Evolutionary conservation across 2,888 invertebrate species (phyloP).

Genomic region (Gerris lacustris): DNA sequence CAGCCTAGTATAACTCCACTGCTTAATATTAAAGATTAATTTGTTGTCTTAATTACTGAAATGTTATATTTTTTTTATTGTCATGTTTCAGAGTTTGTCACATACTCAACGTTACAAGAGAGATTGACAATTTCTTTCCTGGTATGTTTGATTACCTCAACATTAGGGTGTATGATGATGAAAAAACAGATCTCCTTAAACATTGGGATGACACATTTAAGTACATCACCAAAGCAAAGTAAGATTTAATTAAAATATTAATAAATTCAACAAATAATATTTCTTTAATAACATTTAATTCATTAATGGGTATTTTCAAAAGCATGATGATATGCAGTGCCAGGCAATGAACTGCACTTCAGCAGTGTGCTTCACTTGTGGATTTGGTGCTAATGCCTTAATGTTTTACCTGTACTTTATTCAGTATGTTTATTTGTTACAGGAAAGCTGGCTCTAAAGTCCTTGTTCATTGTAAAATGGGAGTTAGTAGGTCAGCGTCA

Average conservation of each 20-base stretch:
- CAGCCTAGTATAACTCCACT: no score
- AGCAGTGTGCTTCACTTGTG: no score
- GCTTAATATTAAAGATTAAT: no score
- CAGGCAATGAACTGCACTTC: no score
- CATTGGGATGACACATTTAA: slow-evolving; percentile 97
- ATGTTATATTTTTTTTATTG: slow-evolving; percentile 9
- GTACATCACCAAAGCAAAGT: slow-evolving; percentile 82
- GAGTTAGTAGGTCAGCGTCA: slow-evolving; percentile 93
- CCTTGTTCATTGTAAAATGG: slow-evolving; percentile 98
- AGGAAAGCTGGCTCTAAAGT: slow-evolving; percentile 83
- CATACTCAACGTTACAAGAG: slow-evolving; percentile 93
- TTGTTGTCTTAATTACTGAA: background rate
- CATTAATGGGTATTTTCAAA: no score
- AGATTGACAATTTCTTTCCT: slow-evolving; percentile 98
- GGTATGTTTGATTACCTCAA: slow-evolving; percentile 93
- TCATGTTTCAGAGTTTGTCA: slow-evolving; percentile 67
- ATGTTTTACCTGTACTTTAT: no score
- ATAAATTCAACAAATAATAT: no score
- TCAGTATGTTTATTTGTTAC: background rate
- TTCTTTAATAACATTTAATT: no score
- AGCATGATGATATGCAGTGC: no score
- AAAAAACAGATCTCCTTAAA: slow-evolving; percentile 87
- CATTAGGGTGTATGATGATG: slow-evolving; percentile 92
- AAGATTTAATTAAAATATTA: slow-evolving; percentile 29
- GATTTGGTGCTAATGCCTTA: no score